Evolutionary conservation across 2,888 invertebrate genomes (phyloP).

Genomic region (Andrena flavipes): DNA sequence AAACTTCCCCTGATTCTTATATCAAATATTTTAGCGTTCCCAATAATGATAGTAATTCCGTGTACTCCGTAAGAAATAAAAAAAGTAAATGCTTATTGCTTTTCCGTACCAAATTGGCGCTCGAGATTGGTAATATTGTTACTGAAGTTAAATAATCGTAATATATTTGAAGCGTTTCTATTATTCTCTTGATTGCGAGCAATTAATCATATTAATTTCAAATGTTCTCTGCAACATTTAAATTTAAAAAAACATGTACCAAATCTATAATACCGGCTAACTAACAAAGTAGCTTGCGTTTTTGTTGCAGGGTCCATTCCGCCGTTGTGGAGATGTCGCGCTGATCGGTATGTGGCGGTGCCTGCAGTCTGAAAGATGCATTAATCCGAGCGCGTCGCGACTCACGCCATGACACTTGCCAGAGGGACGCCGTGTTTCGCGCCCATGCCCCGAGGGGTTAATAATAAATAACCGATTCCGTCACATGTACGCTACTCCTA

Average conservation of each 20-base stretch:
- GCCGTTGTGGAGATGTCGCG: slow-evolving; percentile 8
- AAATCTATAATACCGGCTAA: slow-evolving; percentile 19
- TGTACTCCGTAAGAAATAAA: background rate
- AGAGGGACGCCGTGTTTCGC: slow-evolving; percentile 56
- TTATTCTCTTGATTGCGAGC: no score
- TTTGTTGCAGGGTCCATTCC: slow-evolving; percentile 12
- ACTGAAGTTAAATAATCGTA: no score
- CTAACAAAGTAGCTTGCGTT: background rate
- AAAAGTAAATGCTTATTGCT: no score
- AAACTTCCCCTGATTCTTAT: background rate
- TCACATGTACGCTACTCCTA: slow-evolving; percentile 48
- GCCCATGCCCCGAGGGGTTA: slow-evolving; percentile 63
- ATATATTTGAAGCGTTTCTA: background rate
- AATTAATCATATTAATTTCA: background rate
- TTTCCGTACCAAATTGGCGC: no score
- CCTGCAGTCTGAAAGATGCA: background rate
- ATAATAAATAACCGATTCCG: slow-evolving; percentile 69
- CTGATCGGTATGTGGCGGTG: slow-evolving; percentile 18
- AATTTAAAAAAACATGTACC: slow-evolving; percentile 12
- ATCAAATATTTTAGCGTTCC: background rate
- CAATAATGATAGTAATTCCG: background rate
- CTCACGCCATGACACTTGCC: slow-evolving; percentile 43
- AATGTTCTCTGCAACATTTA: background rate
- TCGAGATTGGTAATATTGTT: no score
- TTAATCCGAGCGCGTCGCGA: slow-evolving; percentile 27